phyloP scores from a whole-genome alignment of 1,140 invertebrate genomes.

The Drosophila navojoa region DNA sequence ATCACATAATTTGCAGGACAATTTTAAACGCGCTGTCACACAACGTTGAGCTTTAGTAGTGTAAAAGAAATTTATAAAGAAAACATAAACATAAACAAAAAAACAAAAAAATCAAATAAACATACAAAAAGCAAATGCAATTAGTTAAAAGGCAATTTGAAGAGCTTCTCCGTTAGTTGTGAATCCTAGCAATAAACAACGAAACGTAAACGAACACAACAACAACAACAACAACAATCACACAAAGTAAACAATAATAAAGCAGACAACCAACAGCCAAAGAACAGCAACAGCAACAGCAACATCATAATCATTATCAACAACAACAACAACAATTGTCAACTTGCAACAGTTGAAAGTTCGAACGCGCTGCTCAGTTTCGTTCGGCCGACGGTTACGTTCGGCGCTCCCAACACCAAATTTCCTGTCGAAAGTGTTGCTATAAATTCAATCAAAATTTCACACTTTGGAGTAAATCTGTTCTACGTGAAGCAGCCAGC shows the following conservation, averaged over 20 bases:
- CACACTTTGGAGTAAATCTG: slow-evolving; percentile 84
- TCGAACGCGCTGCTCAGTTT: slow-evolving; percentile 31
- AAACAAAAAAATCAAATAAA: slow-evolving; percentile 32
- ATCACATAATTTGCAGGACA: slow-evolving; percentile 46
- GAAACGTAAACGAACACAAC: slow-evolving; percentile 18
- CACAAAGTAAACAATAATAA: slow-evolving; percentile 4
- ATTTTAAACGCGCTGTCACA: slow-evolving; percentile 53
- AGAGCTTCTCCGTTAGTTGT: slow-evolving; percentile 81
- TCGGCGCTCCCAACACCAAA: slow-evolving; percentile 48
- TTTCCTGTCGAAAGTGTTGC: slow-evolving; percentile 81
- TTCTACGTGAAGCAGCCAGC: slow-evolving; percentile 84
- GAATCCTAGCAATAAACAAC: slow-evolving; percentile 42
- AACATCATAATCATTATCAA: too few species aligned
- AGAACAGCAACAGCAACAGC: too few species aligned
- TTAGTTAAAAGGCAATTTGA: slow-evolving; percentile 42
- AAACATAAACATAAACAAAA: not conserved
- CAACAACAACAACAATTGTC: not conserved
- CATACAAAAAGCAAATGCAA: slow-evolving; percentile 40
- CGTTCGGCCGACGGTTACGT: slow-evolving; percentile 51
- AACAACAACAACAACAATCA: slow-evolving; percentile 1
- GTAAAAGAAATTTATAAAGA: slow-evolving; percentile 34
- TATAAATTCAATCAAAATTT: slow-evolving; percentile 84
- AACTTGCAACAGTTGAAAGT: slow-evolving; percentile 12
- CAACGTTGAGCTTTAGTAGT: slow-evolving; percentile 78
- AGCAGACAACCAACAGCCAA: too few species aligned